Percentiles rank a stretch among this genome's conserved stretches.
Evolutionary conservation across 1,140 invertebrate species (phyloP).

Genomic region (Drosophila navojoa): DNA sequence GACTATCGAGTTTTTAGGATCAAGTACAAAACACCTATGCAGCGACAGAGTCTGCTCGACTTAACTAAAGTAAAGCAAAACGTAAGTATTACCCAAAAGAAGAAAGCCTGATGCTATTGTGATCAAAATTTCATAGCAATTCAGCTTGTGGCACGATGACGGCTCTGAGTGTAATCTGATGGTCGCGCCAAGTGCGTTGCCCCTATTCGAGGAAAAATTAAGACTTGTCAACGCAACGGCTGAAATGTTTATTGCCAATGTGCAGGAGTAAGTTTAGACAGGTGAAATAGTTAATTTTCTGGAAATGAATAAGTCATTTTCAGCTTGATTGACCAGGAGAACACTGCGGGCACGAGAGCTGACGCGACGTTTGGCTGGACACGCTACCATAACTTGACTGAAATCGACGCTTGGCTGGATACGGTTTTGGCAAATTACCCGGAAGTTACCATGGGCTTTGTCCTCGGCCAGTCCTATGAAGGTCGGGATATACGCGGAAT

Average conservation of each 20-base stretch:
- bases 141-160: conserved; percentile 53
- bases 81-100: conserved; percentile 22
- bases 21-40: conserved; percentile 33
- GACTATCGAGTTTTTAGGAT: conserved; percentile 62
- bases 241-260: conserved; percentile 58
- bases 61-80: conserved; percentile 27
- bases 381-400: conserved; percentile 80
- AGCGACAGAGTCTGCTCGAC: conserved; percentile 36
- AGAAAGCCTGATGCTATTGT: background rate
- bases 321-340: conserved; percentile 52
- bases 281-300: background rate
- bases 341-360: conserved; percentile 6
- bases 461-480: conserved; percentile 85
- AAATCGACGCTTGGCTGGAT: conserved; percentile 84
- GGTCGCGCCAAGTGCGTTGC: conserved; percentile 45
- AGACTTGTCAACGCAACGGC: conserved; percentile 23
- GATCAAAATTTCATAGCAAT: conserved; percentile 35
- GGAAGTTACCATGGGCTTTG: conserved; percentile 38
- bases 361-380: conserved; percentile 74
- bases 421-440: conserved; percentile 81
- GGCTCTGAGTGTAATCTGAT: conserved; percentile 56
- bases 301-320: background rate
- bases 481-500: conserved; percentile 86
- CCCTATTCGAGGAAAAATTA: conserved; percentile 26
- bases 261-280: conserved; percentile 60